Evolutionary conservation across 2,113 vertebrate genomes (phyloP).

Genomic region (Scomber colias): DNA sequence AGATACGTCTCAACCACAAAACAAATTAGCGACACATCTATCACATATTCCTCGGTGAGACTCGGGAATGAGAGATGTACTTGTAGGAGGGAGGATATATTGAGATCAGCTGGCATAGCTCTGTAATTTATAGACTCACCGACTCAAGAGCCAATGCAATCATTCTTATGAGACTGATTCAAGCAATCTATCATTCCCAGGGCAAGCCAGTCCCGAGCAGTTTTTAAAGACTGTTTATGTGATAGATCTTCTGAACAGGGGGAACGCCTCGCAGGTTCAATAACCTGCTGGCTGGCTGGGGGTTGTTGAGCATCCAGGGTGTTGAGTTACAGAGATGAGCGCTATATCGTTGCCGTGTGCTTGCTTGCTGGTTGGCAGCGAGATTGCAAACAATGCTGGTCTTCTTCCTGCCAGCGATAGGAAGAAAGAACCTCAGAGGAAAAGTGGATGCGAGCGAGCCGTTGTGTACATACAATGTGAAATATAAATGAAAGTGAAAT

Average conservation of each 20-base stretch:
- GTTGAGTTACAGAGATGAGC: slow-evolving; percentile 52
- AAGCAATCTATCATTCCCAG: slow-evolving; percentile 60
- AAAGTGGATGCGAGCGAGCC: not conserved
- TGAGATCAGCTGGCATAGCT: slow-evolving; percentile 63
- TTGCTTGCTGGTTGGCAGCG: not conserved
- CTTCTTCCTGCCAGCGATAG: slow-evolving; percentile 1
- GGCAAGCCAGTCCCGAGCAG: slow-evolving; percentile 41
- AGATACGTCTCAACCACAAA: slow-evolving; percentile 57
- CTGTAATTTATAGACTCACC: slow-evolving; percentile 71
- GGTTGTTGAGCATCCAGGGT: slow-evolving; percentile 27
- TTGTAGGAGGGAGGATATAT: slow-evolving; percentile 43
- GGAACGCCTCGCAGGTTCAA: slow-evolving; percentile 62
- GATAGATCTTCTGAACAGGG: slow-evolving; percentile 58
- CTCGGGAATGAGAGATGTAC: slow-evolving; percentile 41
- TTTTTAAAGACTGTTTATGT: slow-evolving; percentile 68
- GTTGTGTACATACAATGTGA: slow-evolving; percentile 4
- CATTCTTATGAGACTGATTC: slow-evolving; percentile 73
- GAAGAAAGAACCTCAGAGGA: not conserved
- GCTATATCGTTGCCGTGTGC: slow-evolving; percentile 9
- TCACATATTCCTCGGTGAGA: slow-evolving; percentile 43
- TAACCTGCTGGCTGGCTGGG: slow-evolving; percentile 51
- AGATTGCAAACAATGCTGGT: slow-evolving; percentile 38
- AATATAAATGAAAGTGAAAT: slow-evolving; percentile 17
- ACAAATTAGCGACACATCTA: slow-evolving; percentile 62
- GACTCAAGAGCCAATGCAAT: slow-evolving; percentile 68